phyloP scores from a whole-genome alignment of 2,113 vertebrate genomes.

The Vombatus ursinus region DNA sequence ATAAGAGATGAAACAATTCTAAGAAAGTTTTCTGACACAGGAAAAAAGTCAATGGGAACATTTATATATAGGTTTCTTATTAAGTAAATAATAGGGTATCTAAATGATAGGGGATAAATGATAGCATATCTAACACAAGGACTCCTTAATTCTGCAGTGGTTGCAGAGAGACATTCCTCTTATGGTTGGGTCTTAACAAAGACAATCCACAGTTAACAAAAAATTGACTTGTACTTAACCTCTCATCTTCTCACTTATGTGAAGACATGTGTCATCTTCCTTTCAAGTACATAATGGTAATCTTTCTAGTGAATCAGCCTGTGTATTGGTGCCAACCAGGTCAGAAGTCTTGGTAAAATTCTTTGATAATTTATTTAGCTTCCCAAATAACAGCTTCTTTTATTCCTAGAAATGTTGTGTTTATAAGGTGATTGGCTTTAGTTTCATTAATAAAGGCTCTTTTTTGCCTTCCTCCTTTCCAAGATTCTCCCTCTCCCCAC shows the following conservation, averaged over 20 bases:
- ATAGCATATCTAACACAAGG: not conserved
- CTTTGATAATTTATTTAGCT: not conserved
- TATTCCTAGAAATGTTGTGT: not conserved
- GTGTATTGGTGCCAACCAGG: not conserved
- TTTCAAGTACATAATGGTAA: not conserved
- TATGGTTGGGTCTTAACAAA: not conserved
- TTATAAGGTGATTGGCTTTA: not conserved
- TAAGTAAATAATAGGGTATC: not conserved
- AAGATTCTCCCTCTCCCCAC: not conserved
- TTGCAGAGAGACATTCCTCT: not conserved
- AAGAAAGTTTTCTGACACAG: not conserved
- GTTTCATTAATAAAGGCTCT: not conserved
- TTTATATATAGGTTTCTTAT: no score
- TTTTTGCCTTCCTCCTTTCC: not conserved
- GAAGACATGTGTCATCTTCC: not conserved
- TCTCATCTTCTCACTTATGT: not conserved
- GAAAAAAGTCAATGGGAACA: no score
- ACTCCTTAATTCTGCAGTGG: not conserved
- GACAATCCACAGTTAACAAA: not conserved
- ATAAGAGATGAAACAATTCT: constrained; percentile 37
- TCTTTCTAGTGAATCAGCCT: not conserved
- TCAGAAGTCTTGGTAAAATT: not conserved
- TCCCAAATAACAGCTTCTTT: not conserved
- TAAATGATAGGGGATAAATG: not conserved
- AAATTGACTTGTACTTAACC: not conserved